Base-by-base conservation (phyloP, 2,113 vertebrate genomes). In the Pseudolaguvia tuberculata region DNA sequence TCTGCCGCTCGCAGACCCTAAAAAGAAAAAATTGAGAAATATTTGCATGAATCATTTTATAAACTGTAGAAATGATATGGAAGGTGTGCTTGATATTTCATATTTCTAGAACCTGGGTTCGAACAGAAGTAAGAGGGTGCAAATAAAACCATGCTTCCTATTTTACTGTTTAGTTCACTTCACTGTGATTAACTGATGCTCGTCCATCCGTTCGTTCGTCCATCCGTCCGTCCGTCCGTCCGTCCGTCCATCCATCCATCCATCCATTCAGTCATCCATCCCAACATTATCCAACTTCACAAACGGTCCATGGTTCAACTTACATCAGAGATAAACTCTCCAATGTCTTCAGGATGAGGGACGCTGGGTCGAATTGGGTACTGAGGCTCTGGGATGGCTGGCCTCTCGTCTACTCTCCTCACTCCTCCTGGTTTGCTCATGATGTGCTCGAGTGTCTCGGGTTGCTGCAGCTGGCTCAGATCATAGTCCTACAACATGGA, bases 251-350 rank as follows among this genome's bases (percentile, higher is more conserved):
- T 4, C 53, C 1, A 58, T 29, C 21, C 20, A 15, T 15, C n/a
- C 10, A 55, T 21, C 52, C 52, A 23, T 42, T 2, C 10, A 59
- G 29, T 18, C 29, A 59, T 59, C 25, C 8, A 59, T 27, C 1
- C 6, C 31, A 35, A 35, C 3, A 35, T 6, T 8, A 5, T 21
- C 11, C 50, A 15, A 27, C 10, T 39, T 70, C 11, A 55, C 51
- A 70, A n/a, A n/a, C n/a, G n/a, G n/a, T n/a, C 20, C 67, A 39
- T 56, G 18, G 45, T n/a, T 21, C 10, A n/a, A 83, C 86, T 29
- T 88, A 98, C 97, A 87, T 99, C 97, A 7, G 90, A 93, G 86
- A 99, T 99, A 83, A 99, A 99, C 85, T 99, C 96, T 50, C 95
- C 96, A 47, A 98, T 99, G 87, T 98, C 96, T 77, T 96, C 96